Evolutionary conservation across 2,888 invertebrate species (phyloP).

Genomic region (Odontocolon sp.): DNA sequence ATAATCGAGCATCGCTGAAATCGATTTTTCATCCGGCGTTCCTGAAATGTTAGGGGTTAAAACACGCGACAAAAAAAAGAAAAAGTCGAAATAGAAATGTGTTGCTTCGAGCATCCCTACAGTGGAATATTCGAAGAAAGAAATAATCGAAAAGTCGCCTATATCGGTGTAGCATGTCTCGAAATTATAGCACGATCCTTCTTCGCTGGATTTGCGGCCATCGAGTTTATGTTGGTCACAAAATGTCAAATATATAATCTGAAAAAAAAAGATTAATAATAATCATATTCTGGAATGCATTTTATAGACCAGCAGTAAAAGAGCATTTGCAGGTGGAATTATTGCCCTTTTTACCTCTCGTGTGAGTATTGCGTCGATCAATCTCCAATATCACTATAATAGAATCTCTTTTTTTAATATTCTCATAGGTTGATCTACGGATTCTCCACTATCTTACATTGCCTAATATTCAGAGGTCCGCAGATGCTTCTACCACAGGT

Average conservation of each 20-base stretch:
- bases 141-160: conserved; percentile 38
- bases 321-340: conserved; percentile 9
- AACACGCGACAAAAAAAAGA: not conserved
- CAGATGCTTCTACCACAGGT: conserved; percentile 38
- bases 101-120: conserved; percentile 54
- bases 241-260: not conserved
- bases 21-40: not conserved
- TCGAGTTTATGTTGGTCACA: conserved; percentile 53
- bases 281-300: not conserved
- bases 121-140: conserved; percentile 50
- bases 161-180: conserved; percentile 22
- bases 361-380: not conserved
- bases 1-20: conserved; percentile 32
- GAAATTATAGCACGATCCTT: conserved; percentile 47
- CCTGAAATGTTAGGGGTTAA: not conserved
- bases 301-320: conserved; percentile 18
- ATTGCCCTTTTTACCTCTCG: not conserved
- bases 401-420: not conserved
- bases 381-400: not conserved
- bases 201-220: conserved; percentile 39
- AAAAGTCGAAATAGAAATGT: conserved; percentile 7
- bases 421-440: not conserved
- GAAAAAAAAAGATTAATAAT: not conserved
- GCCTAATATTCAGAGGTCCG: conserved; percentile 23
- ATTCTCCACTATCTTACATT: conserved; percentile 9